Evolutionary conservation across 2,797 vertebrate genomes (phyloP).

Genomic region (Pangasius krempfi): DNA sequence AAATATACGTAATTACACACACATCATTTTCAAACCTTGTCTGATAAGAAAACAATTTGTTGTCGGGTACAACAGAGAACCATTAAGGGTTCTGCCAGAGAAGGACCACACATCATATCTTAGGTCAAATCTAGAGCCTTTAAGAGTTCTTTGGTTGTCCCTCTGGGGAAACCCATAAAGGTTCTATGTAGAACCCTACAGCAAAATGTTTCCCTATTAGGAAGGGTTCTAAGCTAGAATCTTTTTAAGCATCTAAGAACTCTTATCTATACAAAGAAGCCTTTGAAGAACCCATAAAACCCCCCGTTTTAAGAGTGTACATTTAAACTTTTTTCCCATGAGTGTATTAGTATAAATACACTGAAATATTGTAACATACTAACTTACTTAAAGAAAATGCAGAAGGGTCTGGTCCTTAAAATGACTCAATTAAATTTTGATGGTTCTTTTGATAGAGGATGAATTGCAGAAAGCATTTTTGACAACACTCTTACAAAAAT

Average conservation of each 20-base stretch:
- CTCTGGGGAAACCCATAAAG: neutral
- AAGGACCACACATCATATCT: neutral
- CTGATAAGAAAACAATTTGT: neutral
- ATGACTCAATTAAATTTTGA: no score
- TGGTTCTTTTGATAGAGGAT: no score
- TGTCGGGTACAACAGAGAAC: neutral
- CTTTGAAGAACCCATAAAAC: neutral
- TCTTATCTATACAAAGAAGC: neutral
- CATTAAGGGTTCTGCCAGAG: neutral
- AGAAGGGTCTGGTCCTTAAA: neutral
- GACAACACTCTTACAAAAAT: neutral
- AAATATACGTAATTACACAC: neutral
- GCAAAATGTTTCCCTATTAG: neutral
- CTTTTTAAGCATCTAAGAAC: neutral
- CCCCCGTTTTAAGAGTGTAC: neutral
- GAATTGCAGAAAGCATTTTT: neutral
- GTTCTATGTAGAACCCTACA: neutral
- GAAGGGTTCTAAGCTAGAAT: neutral
- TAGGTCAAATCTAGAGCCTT: neutral
- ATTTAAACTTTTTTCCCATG: neutral
- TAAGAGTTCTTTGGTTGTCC: neutral
- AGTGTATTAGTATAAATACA: neutral
- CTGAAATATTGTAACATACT: neutral
- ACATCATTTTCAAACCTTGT: neutral
- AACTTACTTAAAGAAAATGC: neutral